Conservation (phyloP, 2,888 invertebrate species). For the Ectemnius continuus region DNA sequence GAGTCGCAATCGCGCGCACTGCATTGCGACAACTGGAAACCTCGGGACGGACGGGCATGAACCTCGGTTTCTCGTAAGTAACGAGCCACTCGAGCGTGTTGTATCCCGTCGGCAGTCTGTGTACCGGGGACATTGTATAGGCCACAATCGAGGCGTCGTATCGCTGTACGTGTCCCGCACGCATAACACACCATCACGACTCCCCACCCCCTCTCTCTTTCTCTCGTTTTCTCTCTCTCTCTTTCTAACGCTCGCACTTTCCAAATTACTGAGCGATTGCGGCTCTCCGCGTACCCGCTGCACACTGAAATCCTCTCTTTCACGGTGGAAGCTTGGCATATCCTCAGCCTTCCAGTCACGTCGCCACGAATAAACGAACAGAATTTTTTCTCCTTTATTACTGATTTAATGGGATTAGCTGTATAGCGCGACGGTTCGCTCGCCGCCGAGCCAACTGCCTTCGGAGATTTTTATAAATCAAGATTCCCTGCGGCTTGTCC, state of each 20-base stretch:
- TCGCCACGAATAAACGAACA: slow-evolving; percentile 10
- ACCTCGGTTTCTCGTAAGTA: slow-evolving; percentile 42
- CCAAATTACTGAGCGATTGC: slow-evolving; percentile 32
- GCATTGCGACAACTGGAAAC: slow-evolving; percentile 49
- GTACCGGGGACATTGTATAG: slow-evolving; percentile 41
- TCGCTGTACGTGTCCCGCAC: slow-evolving; percentile 47
- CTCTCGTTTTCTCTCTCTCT: not conserved
- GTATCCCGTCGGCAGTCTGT: slow-evolving; percentile 20
- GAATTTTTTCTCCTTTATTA: not conserved
- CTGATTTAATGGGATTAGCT: slow-evolving; percentile 18
- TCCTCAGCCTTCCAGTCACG: slow-evolving; percentile 27
- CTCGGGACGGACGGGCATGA: slow-evolving; percentile 41
- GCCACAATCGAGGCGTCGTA: slow-evolving; percentile 28
- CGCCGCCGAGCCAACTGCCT: not conserved
- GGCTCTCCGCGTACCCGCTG: slow-evolving; percentile 7
- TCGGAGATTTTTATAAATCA: slow-evolving; percentile 14
- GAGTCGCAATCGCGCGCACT: slow-evolving; percentile 46
- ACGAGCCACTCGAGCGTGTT: slow-evolving; percentile 51
- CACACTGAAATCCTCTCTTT: not conserved
- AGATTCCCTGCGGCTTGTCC: not conserved
- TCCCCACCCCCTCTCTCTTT: not conserved
- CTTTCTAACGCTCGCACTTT: slow-evolving; percentile 35
- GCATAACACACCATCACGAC: slow-evolving; percentile 26
- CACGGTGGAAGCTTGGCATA: slow-evolving; percentile 13
- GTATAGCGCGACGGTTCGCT: not conserved